Base-by-base conservation (phyloP, 2,888 invertebrate genomes). In the Enoplolaimus lenunculus region DNA sequence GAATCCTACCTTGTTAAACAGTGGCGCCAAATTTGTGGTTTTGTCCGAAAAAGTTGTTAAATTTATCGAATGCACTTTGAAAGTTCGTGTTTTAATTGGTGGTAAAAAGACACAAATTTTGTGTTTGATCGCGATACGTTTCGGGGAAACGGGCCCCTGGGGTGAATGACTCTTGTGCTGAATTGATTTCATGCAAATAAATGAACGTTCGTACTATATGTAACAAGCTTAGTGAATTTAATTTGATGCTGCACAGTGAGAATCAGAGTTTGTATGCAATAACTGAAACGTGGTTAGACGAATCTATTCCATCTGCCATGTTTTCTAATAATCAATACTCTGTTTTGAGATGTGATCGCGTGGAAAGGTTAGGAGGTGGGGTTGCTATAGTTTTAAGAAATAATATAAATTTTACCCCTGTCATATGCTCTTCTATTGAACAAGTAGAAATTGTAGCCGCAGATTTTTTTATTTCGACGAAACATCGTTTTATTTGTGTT, bases 361-460 rank as follows among this genome's bases (percentile, higher is more conserved):
- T 45, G 45, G 45, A 21, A 21, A 45, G 45, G 21, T 45, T 45
- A 45, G 45, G 45, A 45, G 45, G 45, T 45, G 45, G 62, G 28
- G 62, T 62, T 62, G 62, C 62, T 29, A 62, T 62, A 62, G 29
- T 62, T 62, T 13, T 62, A n/a, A 62, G 28, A 62, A 62, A 62
- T 62, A 31, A 21, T 45, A 45, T 45, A 13, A 45, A 45, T 21
- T 45, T 45, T 45, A 21, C 21, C 45, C 45, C 45, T 13, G n/a
- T 62, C n/a, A 26, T 29, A 26, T 29, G 28, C n/a, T 26, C 7
- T 62, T 29, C 62, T 29, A n/a, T 62, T n/a, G 62, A 62, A 13
- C 62, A 26, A 31, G 28, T 62, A 29, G 62, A 62, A 3, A 31
- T 31, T 31, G n/a, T n/a, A 13, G 28, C 29, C 31, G 62, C 28